Evolutionary conservation across 2,113 vertebrate species (phyloP), one percentile per base, ranked within the genome.

Genomic region (Alethe castanea): DNA sequence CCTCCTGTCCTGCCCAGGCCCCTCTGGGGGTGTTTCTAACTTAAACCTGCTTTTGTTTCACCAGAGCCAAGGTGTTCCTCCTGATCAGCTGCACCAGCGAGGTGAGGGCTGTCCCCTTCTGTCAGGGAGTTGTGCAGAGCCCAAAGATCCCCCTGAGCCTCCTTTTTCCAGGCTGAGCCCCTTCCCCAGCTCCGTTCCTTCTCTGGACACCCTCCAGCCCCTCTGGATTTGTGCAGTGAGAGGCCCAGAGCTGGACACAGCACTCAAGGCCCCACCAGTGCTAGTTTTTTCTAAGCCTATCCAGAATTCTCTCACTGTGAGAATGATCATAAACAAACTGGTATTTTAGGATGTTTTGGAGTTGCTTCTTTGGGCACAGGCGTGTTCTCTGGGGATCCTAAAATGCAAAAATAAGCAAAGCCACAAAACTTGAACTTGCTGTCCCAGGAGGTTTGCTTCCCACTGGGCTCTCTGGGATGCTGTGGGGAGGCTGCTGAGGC

Each of bases 31-130:
- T 1, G 14, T 26, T 61, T 38, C 17, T 9, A 4, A 14, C 42
- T 40, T 36, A 5, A n/a, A 35, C 3, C 60, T 40, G 36, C 9
- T 17, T 73, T 53, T 52, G 19, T 67, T 78, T 52, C n/a, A 15
- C 11, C 60, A n/a, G 15, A 67, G 66, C 80, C 1, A 38, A 42
- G 50, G 35, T 71, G 79, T 85, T 42, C 38, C 45, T 74, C 66
- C 38, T 36, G 25, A 13, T 12, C 2, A 7, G 70, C 91, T 12
- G 45, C 70, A 8, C 12, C 22, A 3, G 0, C 0, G 5, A n/a
- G 52, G 33, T 4, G 31, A n/a, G 47, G 8, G 36, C 67, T 73
- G 33, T 3, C 4, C 26, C 3, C 5, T 73, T 23, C 60, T 88
- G 69, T 19, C n/a, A 40, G 45, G 86, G 69, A 66, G 3, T 29